Evolutionary conservation across 2,113 vertebrate species (phyloP).

Genomic region (Axis porcinus): DNA sequence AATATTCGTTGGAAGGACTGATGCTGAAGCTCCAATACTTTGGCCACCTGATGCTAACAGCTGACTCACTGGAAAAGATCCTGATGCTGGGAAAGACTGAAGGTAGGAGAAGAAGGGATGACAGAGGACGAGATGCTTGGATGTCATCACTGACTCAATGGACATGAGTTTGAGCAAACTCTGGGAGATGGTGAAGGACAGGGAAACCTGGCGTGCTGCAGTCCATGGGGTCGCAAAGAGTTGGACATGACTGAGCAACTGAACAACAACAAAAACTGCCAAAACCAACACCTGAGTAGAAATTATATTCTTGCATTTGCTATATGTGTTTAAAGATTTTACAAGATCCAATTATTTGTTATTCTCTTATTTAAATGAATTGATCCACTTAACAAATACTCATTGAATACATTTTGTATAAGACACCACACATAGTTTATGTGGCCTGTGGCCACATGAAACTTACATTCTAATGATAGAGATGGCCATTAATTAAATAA

Average conservation of each 20-base stretch:
- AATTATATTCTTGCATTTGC: neutral
- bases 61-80: neutral
- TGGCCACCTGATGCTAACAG: neutral
- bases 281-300: neutral
- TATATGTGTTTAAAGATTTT: neutral
- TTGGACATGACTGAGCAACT: neutral
- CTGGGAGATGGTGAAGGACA: neutral
- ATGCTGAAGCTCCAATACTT: neutral
- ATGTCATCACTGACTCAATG: neutral
- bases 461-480: neutral
- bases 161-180: neutral
- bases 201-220: neutral
- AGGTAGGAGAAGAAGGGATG: neutral
- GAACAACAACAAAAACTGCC: neutral
- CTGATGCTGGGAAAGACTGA: neutral
- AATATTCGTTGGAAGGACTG: neutral
- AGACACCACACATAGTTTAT: neutral
- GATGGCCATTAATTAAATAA: neutral
- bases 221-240: neutral
- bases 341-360: neutral
- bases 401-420: neutral
- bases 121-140: neutral
- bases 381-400: neutral
- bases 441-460: neutral
- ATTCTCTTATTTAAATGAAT: neutral